Evolutionary conservation across 2,113 vertebrate genomes (phyloP).

Genomic region (Pseudolaguvia tuberculata): DNA sequence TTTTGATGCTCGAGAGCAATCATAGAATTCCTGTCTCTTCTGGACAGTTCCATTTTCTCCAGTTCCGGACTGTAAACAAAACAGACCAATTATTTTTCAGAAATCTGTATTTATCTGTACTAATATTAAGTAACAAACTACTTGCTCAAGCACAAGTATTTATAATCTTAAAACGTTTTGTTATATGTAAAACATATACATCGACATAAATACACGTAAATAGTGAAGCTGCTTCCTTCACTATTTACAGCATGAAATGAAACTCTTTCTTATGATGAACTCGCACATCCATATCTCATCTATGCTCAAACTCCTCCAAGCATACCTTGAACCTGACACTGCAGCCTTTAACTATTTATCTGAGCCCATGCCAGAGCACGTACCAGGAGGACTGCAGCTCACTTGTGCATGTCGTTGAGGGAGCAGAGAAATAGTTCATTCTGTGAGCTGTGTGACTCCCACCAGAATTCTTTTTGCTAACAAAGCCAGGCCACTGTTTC

Average conservation of each 20-base stretch:
- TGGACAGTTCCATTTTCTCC: slow-evolving; percentile 56
- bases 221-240: background rate
- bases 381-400: slow-evolving; percentile 37
- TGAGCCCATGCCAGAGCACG: slow-evolving; percentile 50
- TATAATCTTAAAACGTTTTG: background rate
- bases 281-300: slow-evolving; percentile 50
- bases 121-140: background rate
- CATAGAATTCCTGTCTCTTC: slow-evolving; percentile 78
- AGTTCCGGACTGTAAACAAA: slow-evolving; percentile 68
- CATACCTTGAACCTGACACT: slow-evolving; percentile 57
- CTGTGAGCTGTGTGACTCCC: slow-evolving; percentile 41
- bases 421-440: slow-evolving; percentile 39
- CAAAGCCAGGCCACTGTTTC: slow-evolving; percentile 33
- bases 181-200: background rate
- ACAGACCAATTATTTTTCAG: background rate
- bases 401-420: slow-evolving; percentile 42
- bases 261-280: slow-evolving; percentile 34
- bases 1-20: slow-evolving; percentile 69
- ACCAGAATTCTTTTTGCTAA: slow-evolving; percentile 46
- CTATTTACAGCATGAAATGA: slow-evolving; percentile 24
- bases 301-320: slow-evolving; percentile 52
- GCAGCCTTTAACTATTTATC: slow-evolving; percentile 36
- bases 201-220: background rate
- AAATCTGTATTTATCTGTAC: background rate
- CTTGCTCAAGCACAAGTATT: background rate